phyloP scores from a whole-genome alignment of 2,113 vertebrate species.

The Nannobrachium achirus region DNA sequence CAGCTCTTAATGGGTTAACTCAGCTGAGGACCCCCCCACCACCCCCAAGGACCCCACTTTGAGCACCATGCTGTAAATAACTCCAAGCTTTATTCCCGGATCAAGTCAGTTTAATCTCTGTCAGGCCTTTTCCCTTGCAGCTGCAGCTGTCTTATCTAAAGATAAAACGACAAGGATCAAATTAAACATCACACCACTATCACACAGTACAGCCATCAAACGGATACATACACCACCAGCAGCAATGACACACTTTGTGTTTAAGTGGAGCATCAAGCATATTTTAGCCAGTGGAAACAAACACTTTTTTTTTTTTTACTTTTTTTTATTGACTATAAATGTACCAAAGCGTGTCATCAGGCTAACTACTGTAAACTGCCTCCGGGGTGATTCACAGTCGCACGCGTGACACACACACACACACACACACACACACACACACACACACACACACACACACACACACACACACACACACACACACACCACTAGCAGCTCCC shows the following conservation, averaged over 20 bases:
- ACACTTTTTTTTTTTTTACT: neutral
- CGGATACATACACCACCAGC: neutral
- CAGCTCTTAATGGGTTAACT: too few relatives aligned
- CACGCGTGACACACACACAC: neutral
- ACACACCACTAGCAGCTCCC: neutral
- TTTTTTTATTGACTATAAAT: neutral
- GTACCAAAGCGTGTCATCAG: neutral
- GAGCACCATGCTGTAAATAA: slow-evolving; percentile 11
- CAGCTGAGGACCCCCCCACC: too few relatives aligned
- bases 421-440: neutral
- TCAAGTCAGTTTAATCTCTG: slow-evolving; percentile 4
- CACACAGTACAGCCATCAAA: slow-evolving; percentile 8
- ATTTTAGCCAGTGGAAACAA: neutral
- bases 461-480: neutral
- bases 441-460: neutral
- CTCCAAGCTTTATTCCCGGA: slow-evolving; percentile 9
- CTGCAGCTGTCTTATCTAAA: slow-evolving; percentile 9
- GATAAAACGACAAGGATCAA: slow-evolving; percentile 23
- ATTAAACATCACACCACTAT: neutral
- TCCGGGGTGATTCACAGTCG: neutral
- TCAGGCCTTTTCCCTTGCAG: neutral
- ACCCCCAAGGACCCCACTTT: too few relatives aligned
- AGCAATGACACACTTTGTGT: too few relatives aligned
- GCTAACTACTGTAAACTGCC: neutral
- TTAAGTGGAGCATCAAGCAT: neutral